Base-by-base conservation (phyloP, 1,140 invertebrate species). In the Zelostemma sp. region DNA sequence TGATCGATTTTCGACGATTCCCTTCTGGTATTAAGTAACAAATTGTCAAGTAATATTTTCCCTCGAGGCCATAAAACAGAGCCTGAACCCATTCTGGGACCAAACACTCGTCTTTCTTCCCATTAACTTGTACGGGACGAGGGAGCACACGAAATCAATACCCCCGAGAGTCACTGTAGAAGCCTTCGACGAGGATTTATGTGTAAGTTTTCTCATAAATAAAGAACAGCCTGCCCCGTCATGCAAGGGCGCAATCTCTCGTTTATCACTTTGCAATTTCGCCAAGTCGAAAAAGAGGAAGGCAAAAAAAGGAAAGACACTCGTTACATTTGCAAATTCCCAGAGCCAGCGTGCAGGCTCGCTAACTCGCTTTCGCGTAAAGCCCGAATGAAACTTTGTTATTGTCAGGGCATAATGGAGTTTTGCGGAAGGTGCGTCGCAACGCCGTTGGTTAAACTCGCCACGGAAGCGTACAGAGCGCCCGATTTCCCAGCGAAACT, bases 51-150 rank as follows among this genome's bases (percentile, higher is more conserved):
- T n/a, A n/a, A n/a, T n/a, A 40, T 2, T 12, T 40, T 40, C 11
- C 35, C 5, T 43, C 9, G 9, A 87, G 85, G 73, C 80, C 21
- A 77, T 83, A 33, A 73, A 74, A 50, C 78, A 82, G 25, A 86
- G 81, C 1, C 74, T 90, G 1, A 87, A 88, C 57, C 89, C 89
- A 11, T 82, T 89, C 31, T 90, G 89, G 89, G 87, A 90, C 68
- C 81, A 89, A 54, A 88, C 86, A 0, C 80, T 90, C 5, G 80
- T 85, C 15, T 85, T 90, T 38, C 81, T 84, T 8, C 70, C 82
- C 0, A 47, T 89, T 2, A 76, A 76, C 0, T 46, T 89, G 1
- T 82, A 88, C 17, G 89, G 89, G 0, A 79, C 77, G 0, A 67
- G 77, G 1, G 73, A 83, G 19, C 78, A 86, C 56, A 86, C 89